Base-by-base conservation (phyloP, 2,113 vertebrate genomes). In the Etheostoma spectabile region DNA sequence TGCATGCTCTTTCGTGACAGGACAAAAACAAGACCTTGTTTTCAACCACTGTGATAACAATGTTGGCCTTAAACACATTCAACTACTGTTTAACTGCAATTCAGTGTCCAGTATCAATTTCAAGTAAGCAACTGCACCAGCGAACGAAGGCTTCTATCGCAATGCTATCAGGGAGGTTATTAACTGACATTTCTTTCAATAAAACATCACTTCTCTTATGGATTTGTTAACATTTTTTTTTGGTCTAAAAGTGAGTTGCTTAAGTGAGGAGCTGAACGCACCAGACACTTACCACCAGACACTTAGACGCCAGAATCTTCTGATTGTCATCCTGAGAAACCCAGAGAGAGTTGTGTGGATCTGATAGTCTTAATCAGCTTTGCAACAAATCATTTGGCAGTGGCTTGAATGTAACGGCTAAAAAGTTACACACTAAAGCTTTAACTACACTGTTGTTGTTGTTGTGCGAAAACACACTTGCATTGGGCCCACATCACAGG, bases 1-100 rank as follows among this genome's bases (percentile, higher is more conserved):
- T 18, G 4, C 19, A 2, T 24, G 60, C 51, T 12, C 21, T 30
- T 48, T 53, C 16, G 22, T 71, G 16, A 63, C 38, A 12, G 27
- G n/a, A 64, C 55, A 45, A 64, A 55, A 86, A 79, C 67, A 59
- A 72, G 14, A 55, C 16, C 64, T 66, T 67, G 52, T 60, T 65
- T 65, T 49, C 16, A 15, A 56, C 7, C 38, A 6, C 15, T 2
- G 30, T 3, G 61, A 73, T 56, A 21, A 57, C 67, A 33, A 48
- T 42, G 4, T 8, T 35, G 24, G 18, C 1, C 22, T 63, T 38
- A 35, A 72, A 80, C 8, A 45, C 3, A 60, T 10, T n/a, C 21
- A 45, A 14, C 35, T 38, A 38, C 35, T 8, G 52, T 24, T 30
- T 33, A 24, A 65, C 8, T 8, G 5, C 42, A 18, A 13, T 55